Evolutionary conservation across 2,797 vertebrate species (phyloP), one percentile per base, ranked within the genome.

Genomic region (Smutsia gigantea): DNA sequence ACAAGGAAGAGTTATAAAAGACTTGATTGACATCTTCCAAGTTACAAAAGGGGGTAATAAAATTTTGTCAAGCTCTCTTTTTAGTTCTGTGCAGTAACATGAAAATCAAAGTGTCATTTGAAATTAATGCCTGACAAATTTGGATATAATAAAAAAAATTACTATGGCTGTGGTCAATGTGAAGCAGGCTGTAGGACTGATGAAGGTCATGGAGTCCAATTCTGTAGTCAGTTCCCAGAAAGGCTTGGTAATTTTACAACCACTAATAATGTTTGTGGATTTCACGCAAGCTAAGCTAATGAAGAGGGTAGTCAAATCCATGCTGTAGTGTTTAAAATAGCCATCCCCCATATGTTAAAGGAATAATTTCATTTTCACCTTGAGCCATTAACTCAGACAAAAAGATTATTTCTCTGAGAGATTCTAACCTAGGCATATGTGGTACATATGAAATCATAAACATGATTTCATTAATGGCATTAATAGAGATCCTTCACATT

Each of bases 101-200:
- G 81, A 96, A 95, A 96, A 97, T 90, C 78, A 90, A 97, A 72
- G 51, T 97, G 81, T 87, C 42, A 69, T 57, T 90, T 90, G 64
- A 98, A 97, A 97, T 96, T 95, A 97, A 92, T 96, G 55, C 17
- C 49, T 88, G 68, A 77, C 4, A 97, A 90, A 88, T 97, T 89
- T 86, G 0, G 75, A 93, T 90, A 95, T 86, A 96, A 96, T 97
- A n/a, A 68, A 96, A 90, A 98, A 88, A 96, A n/a, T 27, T 95
- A 93, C 18, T 89, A 64, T 91, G 95, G 12, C 64, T 97, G 5
- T 95, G 19, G 85, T 86, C n/a, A 82, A 27, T 34, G 68, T 66
- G 59, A 77, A 92, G 2, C 4, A 63, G 37, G 39, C 51, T 92
- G 2, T 23, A 90, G 55, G n/a, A 95, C 75, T 90, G 66, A 69